Base-by-base conservation (phyloP, 2,888 invertebrate genomes). In the Bruchidius siliquastri region DNA sequence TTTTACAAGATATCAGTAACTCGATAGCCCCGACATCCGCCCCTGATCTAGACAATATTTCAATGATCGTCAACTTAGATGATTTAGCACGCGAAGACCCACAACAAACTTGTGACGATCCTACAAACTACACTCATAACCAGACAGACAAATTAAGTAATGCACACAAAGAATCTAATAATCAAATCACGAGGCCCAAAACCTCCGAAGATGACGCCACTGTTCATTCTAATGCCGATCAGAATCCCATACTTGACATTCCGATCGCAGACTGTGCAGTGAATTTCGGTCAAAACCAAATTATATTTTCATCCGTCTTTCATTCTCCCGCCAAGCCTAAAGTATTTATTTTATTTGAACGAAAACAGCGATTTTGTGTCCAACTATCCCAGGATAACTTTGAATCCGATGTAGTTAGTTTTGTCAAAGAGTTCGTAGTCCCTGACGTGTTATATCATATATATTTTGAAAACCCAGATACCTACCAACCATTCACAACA, bases 231-330 rank as follows among this genome's bases (percentile, higher is more conserved):
- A 76, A 77, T 67, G 69, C 68, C 22, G 70, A 67, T 20, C 67
- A 75, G 71, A n/a, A 74, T 66, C 75, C 74, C 0, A 66, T 75
- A n/a, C 26, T 71, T 6, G 71, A 71, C n/a, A 73, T 75, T 10
- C 73, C 77, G 0, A 74, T 76, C 20, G 22, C 32, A 13, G 71
- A 76, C 13, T 73, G 66, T 21, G 66, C 77, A n/a, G 74, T 77
- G 0, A 77, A 77, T 71, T 76, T 30, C 18, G 75, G 76, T 26
- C 20, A 72, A 73, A 77, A 76, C 69, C 77, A 77, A 75, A 74
- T 76, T 69, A 73, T 77, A 22, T 32, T 75, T 30, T 67, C 30
- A 20, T 69, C 21, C 20, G 74, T 76, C 67, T 20, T 30, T 13
- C 73, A 76, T 72, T 72, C 74, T 21, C 74, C 76, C 8, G 72